A percentile compares a stretch with the other conserved stretches of the same genome.
These are phyloP conservation scores for Peucedramus taeniatus DNA, from an alignment of 2,113 vertebrate species.

Conservation along the genomic window DNA sequence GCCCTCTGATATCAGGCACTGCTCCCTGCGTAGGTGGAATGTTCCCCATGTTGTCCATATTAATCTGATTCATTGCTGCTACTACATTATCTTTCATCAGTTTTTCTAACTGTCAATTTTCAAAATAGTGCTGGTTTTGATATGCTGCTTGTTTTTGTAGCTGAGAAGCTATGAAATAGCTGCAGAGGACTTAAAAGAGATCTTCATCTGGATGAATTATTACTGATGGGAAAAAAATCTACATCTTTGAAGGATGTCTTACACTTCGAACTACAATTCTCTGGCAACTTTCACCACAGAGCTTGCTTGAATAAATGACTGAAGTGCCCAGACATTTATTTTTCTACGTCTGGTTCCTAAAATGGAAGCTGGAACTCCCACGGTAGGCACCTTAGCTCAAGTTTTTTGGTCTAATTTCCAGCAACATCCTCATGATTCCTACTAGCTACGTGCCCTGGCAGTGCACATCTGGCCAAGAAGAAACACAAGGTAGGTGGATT, in stretches of 20 bases:
- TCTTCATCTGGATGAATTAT: background rate
- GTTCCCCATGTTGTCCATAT: background rate
- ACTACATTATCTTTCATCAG: conserved; percentile 11
- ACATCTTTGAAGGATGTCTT: background rate
- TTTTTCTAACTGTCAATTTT: conserved; percentile 27
- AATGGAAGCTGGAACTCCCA: background rate
- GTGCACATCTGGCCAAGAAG: background rate
- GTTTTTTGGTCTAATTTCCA: background rate
- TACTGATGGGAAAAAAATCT: background rate
- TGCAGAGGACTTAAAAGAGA: conserved; percentile 9
- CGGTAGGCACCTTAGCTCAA: background rate
- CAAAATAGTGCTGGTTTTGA: background rate
- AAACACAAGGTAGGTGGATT: background rate
- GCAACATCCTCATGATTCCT: background rate
- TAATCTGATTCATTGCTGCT: conserved; percentile 26
- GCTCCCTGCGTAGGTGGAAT: conserved; percentile 18
- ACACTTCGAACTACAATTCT: background rate
- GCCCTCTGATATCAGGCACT: background rate
- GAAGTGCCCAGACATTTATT: background rate
- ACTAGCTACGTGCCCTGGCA: fast-evolving
- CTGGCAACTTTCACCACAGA: background rate
- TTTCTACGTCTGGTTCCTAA: background rate
- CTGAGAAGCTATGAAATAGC: background rate
- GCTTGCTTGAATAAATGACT: background rate
- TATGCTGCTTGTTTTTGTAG: background rate